Percentiles rank a stretch among this genome's conserved stretches.
Evolutionary conservation across 2,797 vertebrate genomes (phyloP).

Genomic region (Molossus alvarezi): DNA sequence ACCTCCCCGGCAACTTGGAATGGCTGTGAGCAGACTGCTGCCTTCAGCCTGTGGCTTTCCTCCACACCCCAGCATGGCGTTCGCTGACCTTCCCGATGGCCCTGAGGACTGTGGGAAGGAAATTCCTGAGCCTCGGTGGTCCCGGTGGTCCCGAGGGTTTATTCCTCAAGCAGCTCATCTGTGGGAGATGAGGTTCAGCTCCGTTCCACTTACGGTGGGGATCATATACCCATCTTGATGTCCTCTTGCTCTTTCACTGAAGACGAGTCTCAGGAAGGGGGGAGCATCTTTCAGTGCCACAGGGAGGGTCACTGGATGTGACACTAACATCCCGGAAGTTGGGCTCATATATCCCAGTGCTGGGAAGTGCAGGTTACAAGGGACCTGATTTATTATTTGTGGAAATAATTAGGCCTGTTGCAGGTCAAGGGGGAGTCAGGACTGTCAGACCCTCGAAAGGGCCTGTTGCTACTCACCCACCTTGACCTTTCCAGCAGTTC

Average conservation of each 20-base stretch:
- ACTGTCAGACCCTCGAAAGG: neutral
- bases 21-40: neutral
- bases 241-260: neutral
- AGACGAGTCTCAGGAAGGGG: neutral
- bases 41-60: constrained; percentile 29
- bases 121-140: neutral
- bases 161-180: neutral
- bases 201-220: neutral
- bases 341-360: neutral
- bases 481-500: neutral
- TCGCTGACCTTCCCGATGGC: neutral
- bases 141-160: neutral
- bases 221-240: neutral
- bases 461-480: neutral
- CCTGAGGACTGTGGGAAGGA: constrained; percentile 1
- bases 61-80: neutral
- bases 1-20: constrained; percentile 47
- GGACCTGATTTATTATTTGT: neutral
- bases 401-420: neutral
- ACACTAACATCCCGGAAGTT: neutral
- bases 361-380: neutral
- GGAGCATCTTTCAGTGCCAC: neutral
- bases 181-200: neutral
- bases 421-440: neutral
- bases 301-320: neutral